phyloP scores from a whole-genome alignment of 2,113 vertebrate species.

The Syrmaticus mikado region DNA sequence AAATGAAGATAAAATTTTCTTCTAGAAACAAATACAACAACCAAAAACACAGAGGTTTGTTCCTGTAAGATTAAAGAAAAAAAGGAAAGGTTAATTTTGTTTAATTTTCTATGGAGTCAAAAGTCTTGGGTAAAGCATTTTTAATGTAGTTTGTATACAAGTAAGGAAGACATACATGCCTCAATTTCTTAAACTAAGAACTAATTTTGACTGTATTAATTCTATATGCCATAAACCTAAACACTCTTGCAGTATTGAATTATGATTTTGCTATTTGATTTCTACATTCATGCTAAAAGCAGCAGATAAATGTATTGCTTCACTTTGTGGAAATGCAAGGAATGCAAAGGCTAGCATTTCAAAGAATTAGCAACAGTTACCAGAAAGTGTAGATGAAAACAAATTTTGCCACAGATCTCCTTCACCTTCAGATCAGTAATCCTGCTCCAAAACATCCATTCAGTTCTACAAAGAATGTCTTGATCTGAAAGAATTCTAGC shows the following conservation, averaged over 20 bases:
- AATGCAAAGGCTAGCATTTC: background rate
- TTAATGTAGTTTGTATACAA: conserved; percentile 40
- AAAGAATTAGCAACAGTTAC: background rate
- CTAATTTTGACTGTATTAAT: background rate
- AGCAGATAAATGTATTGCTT: background rate
- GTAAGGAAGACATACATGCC: background rate
- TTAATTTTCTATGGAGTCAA: background rate
- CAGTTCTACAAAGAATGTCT: background rate
- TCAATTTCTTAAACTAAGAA: conserved; percentile 11
- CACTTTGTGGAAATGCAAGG: background rate
- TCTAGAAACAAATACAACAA: background rate
- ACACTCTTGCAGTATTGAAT: background rate
- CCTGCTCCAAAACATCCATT: background rate
- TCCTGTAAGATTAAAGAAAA: background rate
- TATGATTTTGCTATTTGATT: background rate
- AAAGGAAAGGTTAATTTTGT: background rate
- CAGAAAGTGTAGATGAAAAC: background rate
- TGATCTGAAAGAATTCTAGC: background rate
- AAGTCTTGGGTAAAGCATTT: conserved; percentile 17
- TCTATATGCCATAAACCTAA: conserved; percentile 24
- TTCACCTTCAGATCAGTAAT: background rate
- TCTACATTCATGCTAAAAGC: background rate
- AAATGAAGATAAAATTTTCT: background rate
- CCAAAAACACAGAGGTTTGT: background rate
- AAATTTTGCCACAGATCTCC: background rate